These are phyloP conservation scores for mouse (Mus musculus) DNA, from an alignment of 2,113 vertebrate genomes.

Conservation along the genomic window DNA sequence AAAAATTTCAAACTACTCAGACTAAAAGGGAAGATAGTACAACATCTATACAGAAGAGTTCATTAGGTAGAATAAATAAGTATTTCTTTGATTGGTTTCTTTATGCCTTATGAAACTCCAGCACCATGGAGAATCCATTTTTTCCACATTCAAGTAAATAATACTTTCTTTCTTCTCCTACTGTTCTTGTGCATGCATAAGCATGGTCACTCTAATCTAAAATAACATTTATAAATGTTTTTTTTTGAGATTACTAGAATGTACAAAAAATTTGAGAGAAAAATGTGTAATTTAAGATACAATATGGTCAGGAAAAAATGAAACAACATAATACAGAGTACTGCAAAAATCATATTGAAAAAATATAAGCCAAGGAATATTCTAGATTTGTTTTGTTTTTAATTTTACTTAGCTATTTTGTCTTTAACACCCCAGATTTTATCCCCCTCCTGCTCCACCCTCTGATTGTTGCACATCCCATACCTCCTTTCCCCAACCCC, in stretches of 20 bases:
- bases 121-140: background rate
- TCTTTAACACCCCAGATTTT: no score
- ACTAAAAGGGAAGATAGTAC: background rate
- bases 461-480: no score
- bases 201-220: no score
- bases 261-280: background rate
- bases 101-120: background rate
- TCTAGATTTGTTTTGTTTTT: background rate
- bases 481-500: no score
- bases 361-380: background rate
- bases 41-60: background rate
- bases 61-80: background rate
- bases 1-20: background rate
- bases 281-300: background rate
- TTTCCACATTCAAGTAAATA: background rate
- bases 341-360: background rate
- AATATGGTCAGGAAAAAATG: background rate
- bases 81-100: background rate
- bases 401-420: no score
- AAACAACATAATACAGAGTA: background rate
- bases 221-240: background rate
- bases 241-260: background rate
- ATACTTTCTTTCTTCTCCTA: no score
- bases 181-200: rapidly evolving
- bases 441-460: no score